phyloP scores from a whole-genome alignment of 1,140 invertebrate genomes.

The Drosophila tristis region DNA sequence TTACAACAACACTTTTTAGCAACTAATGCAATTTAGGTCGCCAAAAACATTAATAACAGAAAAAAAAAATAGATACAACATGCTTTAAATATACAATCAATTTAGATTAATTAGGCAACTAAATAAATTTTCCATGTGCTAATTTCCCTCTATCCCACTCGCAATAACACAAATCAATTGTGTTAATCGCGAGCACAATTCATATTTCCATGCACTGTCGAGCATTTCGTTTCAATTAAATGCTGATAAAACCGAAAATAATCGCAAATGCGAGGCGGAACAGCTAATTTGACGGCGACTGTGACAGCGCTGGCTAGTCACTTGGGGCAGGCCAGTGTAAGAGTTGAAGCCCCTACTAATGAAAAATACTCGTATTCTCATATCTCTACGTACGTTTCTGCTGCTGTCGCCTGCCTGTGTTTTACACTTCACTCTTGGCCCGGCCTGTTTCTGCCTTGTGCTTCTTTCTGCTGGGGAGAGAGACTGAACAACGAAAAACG shows the following conservation, averaged over 20 bases:
- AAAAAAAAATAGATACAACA: no score
- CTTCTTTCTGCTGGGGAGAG: constrained; percentile 53
- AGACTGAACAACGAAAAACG: constrained; percentile 59
- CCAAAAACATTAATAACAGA: neutral
- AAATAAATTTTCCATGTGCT: no score
- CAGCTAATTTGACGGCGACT: constrained; percentile 65
- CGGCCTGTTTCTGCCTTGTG: constrained; percentile 48
- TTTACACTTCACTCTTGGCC: constrained; percentile 36
- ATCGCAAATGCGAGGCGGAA: constrained; percentile 2
- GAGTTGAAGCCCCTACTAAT: constrained; percentile 62
- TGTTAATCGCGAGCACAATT: no score
- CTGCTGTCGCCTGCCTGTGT: constrained; percentile 22
- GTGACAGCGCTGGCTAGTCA: constrained; percentile 41
- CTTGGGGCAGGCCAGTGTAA: constrained; percentile 43
- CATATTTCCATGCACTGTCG: no score
- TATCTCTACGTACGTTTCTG: constrained; percentile 69
- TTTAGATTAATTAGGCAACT: no score
- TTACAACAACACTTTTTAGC: neutral
- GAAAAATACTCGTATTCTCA: constrained; percentile 73
- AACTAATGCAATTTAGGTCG: neutral
- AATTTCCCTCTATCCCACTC: no score
- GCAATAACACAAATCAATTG: neutral
- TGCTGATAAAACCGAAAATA: constrained; percentile 25
- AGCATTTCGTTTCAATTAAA: constrained; percentile 18
- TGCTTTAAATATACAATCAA: no score